These are phyloP conservation scores for Erethizon dorsatum DNA, from an alignment of 2,797 vertebrate species.

Conservation along the genomic window DNA sequence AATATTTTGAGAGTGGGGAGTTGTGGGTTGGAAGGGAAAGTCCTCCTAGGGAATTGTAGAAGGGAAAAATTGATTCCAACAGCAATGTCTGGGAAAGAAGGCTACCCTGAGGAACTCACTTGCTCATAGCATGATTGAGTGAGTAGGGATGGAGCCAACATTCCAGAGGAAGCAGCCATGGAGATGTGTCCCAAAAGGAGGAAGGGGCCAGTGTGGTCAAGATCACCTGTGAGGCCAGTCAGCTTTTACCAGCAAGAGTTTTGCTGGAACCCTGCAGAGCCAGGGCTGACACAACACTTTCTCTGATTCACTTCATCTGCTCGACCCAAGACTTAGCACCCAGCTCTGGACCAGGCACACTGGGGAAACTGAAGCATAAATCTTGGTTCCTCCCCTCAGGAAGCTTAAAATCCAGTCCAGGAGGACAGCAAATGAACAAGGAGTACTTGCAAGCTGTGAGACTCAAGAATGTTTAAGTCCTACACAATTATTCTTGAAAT, in stretches of 20 bases:
- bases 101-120: background rate
- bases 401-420: background rate
- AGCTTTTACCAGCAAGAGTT: background rate
- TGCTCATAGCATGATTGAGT: background rate
- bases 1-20: background rate
- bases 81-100: background rate
- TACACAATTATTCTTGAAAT: constrained; percentile 33
- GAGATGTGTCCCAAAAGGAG: background rate
- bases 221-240: background rate
- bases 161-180: background rate
- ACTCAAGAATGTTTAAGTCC: background rate
- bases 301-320: background rate
- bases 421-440: background rate
- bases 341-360: background rate
- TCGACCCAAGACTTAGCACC: background rate
- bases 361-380: background rate
- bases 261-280: background rate
- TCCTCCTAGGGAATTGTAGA: background rate
- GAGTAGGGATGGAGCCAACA: background rate
- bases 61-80: background rate
- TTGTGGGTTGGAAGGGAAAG: background rate
- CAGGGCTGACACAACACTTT: background rate
- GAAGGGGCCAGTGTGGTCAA: no score
- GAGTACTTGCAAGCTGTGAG: background rate
- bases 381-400: background rate